Percentiles rank a stretch among this genome's conserved stretches.
Evolutionary conservation across 64 coral and sea anemone genomes (phyloP).

Genomic region (Montipora efflorescens): DNA sequence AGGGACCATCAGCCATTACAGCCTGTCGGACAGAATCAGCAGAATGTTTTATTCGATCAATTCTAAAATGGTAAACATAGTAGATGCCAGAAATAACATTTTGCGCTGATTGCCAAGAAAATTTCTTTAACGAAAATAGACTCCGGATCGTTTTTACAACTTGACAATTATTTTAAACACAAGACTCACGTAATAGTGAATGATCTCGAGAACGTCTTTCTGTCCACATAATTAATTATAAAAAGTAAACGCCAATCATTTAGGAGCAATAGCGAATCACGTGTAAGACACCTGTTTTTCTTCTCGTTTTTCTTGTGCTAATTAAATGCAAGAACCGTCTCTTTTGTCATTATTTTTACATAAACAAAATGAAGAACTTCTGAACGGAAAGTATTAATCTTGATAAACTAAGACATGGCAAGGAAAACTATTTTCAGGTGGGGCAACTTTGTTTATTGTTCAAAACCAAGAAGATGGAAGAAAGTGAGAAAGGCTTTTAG

Average conservation of each 20-base stretch:
- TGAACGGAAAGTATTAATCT: background rate
- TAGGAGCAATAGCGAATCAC: background rate
- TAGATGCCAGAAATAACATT: background rate
- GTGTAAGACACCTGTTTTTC: slow-evolving; percentile 26
- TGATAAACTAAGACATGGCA: background rate
- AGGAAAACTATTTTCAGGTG: background rate
- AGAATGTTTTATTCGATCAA: too few relatives aligned
- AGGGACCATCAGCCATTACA: too few relatives aligned
- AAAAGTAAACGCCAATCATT: slow-evolving; percentile 22
- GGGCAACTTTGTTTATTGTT: background rate
- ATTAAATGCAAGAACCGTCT: slow-evolving; percentile 32
- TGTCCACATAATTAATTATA: background rate
- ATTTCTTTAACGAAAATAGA: too few relatives aligned
- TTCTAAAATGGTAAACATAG: too few relatives aligned
- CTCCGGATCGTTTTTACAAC: too few relatives aligned
- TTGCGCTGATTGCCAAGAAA: background rate
- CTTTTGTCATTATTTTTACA: background rate
- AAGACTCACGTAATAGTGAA: slow-evolving; percentile 4
- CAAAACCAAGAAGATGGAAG: background rate
- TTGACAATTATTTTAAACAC: too few relatives aligned
- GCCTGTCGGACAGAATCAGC: too few relatives aligned
- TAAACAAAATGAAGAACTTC: background rate
- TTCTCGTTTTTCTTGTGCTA: background rate
- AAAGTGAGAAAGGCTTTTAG: background rate
- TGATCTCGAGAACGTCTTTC: background rate